A percentile compares a stretch with the other conserved stretches of the same genome.
phyloP scores from a whole-genome alignment of 1,140 invertebrate species.

The Leptinotarsa lineolata region DNA sequence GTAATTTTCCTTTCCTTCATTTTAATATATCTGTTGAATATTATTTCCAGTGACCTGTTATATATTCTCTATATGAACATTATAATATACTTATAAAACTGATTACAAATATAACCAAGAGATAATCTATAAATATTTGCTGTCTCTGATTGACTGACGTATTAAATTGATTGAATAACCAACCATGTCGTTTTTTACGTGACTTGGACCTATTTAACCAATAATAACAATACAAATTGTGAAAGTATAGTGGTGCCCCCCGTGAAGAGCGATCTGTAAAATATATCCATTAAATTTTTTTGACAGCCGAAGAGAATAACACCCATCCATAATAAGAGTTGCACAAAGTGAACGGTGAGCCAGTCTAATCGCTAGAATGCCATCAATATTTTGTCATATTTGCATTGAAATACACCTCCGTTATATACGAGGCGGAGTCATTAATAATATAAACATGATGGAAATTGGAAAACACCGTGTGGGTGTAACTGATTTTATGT shows the following conservation, averaged over 20 bases:
- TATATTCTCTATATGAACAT: too few relatives aligned
- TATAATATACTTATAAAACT: too few relatives aligned
- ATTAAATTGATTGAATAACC: background rate
- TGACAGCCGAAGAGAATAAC: slow-evolving; percentile 7
- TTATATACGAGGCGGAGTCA: background rate
- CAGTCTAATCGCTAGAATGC: slow-evolving; percentile 11
- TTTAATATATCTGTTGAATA: too few relatives aligned
- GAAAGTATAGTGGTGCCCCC: slow-evolving; percentile 21
- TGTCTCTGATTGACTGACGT: too few relatives aligned
- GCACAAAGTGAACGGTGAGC: slow-evolving; percentile 17
- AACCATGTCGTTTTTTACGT: background rate
- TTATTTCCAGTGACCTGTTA: too few relatives aligned
- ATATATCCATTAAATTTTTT: slow-evolving; percentile 6
- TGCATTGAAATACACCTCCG: slow-evolving; percentile 7
- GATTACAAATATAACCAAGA: too few relatives aligned
- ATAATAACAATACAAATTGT: slow-evolving; percentile 22
- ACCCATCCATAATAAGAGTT: slow-evolving; percentile 3
- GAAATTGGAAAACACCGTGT: background rate
- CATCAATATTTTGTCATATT: slow-evolving; percentile 17
- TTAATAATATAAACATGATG: background rate
- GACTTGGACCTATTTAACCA: background rate
- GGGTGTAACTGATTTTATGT: background rate
- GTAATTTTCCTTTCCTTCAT: too few relatives aligned
- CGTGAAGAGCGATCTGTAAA: slow-evolving; percentile 9
- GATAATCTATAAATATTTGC: too few relatives aligned